Conservation (phyloP, 2,888 invertebrate species). For the Podotricha telesiphe region DNA sequence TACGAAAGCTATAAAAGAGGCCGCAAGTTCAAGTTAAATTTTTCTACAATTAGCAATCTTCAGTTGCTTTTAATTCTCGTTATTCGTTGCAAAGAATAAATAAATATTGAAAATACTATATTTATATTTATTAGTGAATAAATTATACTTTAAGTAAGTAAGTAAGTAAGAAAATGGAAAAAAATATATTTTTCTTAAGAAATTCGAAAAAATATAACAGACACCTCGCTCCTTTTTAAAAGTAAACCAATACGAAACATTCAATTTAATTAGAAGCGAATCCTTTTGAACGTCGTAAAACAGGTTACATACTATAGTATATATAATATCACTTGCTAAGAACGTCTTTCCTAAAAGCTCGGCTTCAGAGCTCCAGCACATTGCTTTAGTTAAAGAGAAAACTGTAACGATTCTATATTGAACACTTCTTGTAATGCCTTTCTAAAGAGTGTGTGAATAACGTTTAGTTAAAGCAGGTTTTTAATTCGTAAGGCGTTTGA, state of each 20-base stretch:
- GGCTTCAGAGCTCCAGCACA: not conserved
- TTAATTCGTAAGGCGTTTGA: not conserved
- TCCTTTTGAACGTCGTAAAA: not conserved
- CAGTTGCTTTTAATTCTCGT: too few relatives aligned
- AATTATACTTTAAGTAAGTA: too few relatives aligned
- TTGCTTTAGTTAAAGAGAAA: constrained; percentile 12
- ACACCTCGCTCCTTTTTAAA: not conserved
- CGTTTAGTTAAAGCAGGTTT: not conserved
- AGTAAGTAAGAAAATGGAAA: too few relatives aligned
- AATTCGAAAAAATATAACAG: too few relatives aligned
- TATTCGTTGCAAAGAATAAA: too few relatives aligned
- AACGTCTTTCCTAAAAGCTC: not conserved
- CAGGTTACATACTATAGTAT: not conserved
- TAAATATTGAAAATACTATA: too few relatives aligned
- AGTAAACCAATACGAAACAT: not conserved
- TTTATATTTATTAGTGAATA: too few relatives aligned
- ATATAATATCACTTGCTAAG: not conserved
- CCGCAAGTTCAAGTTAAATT: too few relatives aligned
- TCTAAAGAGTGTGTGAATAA: not conserved
- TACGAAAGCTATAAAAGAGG: too few relatives aligned
- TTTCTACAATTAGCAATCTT: too few relatives aligned
- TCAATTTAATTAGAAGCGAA: constrained; percentile 6
- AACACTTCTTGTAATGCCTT: constrained; percentile 13
- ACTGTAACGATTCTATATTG: constrained; percentile 10
- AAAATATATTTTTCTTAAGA: too few relatives aligned